A percentile compares a stretch with the other conserved stretches of the same genome.
Evolutionary conservation across 2,888 invertebrate species (phyloP).

Genomic region (Drosophila prostipennis): DNA sequence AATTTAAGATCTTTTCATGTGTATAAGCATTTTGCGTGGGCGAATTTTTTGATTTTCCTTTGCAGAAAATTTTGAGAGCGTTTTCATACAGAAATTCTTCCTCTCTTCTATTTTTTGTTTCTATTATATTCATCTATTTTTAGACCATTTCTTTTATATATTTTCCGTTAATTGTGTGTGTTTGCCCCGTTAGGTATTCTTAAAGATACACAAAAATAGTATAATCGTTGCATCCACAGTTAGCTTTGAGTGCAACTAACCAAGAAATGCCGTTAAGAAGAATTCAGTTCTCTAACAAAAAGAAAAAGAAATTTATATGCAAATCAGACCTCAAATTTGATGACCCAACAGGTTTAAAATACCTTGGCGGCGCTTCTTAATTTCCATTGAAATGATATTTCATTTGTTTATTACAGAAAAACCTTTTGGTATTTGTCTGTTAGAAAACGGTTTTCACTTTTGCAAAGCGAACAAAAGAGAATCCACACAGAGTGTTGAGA

Average conservation of each 20-base stretch:
- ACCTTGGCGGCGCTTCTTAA: slow-evolving; percentile 27
- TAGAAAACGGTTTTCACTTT: slow-evolving; percentile 72
- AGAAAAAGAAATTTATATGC: slow-evolving; percentile 32
- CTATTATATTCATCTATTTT: slow-evolving; percentile 16
- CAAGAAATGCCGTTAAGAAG: slow-evolving; percentile 52
- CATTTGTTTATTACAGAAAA: slow-evolving; percentile 46
- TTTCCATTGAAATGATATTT: slow-evolving; percentile 55
- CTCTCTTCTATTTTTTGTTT: background rate
- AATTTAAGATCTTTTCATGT: slow-evolving; percentile 36
- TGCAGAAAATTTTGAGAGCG: slow-evolving; percentile 44
- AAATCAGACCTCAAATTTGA: slow-evolving; percentile 28
- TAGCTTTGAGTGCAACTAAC: slow-evolving; percentile 56
- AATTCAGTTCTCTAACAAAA: slow-evolving; percentile 19
- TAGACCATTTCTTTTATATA: slow-evolving; percentile 34
- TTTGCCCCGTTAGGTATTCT: slow-evolving; percentile 43
- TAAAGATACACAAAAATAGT: background rate
- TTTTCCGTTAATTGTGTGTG: slow-evolving; percentile 23
- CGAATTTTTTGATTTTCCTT: slow-evolving; percentile 35
- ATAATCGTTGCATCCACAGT: slow-evolving; percentile 50
- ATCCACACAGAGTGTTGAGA: slow-evolving; percentile 21
- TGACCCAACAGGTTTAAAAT: slow-evolving; percentile 35
- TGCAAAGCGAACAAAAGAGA: slow-evolving; percentile 62
- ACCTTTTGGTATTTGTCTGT: slow-evolving; percentile 2
- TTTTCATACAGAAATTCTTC: slow-evolving; percentile 12
- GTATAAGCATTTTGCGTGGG: slow-evolving; percentile 36